Evolutionary conservation across 2,113 vertebrate genomes (phyloP).

Genomic region (Excalfactoria chinensis): DNA sequence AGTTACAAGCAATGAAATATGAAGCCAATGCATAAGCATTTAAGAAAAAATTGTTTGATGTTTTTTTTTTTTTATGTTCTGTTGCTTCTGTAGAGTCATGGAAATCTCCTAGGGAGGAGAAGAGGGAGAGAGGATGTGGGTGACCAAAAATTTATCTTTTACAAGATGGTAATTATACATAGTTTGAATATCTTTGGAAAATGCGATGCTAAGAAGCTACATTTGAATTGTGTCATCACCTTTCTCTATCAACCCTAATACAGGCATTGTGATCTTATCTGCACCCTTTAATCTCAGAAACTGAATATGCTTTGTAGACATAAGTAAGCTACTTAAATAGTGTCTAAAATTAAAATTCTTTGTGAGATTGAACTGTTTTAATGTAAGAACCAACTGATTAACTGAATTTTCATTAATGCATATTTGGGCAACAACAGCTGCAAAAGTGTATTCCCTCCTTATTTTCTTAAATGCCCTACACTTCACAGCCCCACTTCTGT

Average conservation of each 20-base stretch:
- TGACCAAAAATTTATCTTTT: not conserved
- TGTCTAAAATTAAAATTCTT: not conserved
- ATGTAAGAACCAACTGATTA: not conserved
- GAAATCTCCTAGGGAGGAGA: not conserved
- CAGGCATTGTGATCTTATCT: not conserved
- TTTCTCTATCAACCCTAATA: not conserved
- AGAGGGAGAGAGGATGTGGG: not conserved
- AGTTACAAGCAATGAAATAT: not conserved
- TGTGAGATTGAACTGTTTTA: not conserved
- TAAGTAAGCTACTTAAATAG: not conserved
- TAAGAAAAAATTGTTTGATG: not conserved
- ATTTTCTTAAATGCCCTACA: fast-evolving
- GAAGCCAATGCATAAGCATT: not conserved
- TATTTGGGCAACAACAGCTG: not conserved
- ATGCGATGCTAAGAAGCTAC: not conserved
- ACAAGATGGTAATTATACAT: not conserved
- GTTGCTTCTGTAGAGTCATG: not conserved
- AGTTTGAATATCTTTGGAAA: not conserved
- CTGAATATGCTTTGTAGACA: not conserved
- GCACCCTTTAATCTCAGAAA: not conserved
- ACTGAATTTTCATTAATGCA: not conserved
- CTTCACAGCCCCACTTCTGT: not conserved
- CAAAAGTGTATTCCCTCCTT: not conserved
- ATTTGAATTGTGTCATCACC: not conserved
- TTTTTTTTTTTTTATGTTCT: not conserved